Base-by-base conservation (phyloP, 1,140 invertebrate genomes). In the Orchesella cincta region DNA sequence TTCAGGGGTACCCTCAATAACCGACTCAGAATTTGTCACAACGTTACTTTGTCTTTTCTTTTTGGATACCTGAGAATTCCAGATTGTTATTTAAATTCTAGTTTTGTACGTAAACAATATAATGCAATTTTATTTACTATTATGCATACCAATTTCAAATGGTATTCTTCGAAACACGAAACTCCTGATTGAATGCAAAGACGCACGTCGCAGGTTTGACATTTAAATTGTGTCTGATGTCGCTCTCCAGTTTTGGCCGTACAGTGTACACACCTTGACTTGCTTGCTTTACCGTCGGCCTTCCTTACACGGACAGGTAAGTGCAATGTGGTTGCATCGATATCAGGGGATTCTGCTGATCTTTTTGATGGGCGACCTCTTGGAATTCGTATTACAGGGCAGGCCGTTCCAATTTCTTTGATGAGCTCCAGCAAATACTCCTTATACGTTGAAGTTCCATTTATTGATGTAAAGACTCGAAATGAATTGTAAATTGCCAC, bases 401-500 rank as follows among this genome's bases (percentile, higher is more conserved):
- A 23, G 1, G 12, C 51, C 12, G 31, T 20, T 16, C 73, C 33
- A 73, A 77, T 73, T 54, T 70, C 46, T 26, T 72, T n/a, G 28
- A 77, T 62, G 3, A 77, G 12, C 3, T n/a, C 35, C 29, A 54
- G 8, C 20, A 72, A 1, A 62, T 54, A 77, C 1, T 77, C 46
- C n/a, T 54, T 72, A 29, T 54, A 77, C 3, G 29, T 67, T 35
- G 36, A 14, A 12, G 2, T 14, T 31, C n/a, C 39, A 35, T 1
- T 70, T 8, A 34, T 28, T 12, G 12, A 14, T 16, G 33, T 72
- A n/a, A 34, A 57, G 1, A 73, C n/a, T 3, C 28, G 16, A 57
- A 73, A 77, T 3, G 39, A 20, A n/a, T 77, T 72, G 71, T 73
- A 62, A 3, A 82, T 62, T 26, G 79, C 81, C 33, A 83, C 72